Evolutionary conservation across 2,113 vertebrate species (phyloP).

Genomic region (Sus scrofa): DNA sequence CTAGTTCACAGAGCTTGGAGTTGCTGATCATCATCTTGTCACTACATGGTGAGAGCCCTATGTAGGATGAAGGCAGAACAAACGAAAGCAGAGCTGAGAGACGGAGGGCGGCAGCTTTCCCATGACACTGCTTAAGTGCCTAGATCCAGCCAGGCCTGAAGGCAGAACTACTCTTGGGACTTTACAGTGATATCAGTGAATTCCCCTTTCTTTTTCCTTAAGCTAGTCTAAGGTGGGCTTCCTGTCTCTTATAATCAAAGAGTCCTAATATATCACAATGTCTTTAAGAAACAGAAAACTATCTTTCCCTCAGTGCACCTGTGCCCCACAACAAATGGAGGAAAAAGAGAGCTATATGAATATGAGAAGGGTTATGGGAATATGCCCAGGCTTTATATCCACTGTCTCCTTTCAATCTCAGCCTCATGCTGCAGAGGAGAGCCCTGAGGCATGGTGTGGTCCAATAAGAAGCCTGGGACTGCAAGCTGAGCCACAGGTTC

Average conservation of each 20-base stretch:
- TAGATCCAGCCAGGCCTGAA: neutral
- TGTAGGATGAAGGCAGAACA: neutral
- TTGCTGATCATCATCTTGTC: neutral
- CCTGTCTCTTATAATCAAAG: neutral
- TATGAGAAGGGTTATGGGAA: neutral
- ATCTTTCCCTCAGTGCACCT: neutral
- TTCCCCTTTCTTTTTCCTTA: neutral
- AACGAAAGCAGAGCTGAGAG: neutral
- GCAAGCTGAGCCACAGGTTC: neutral
- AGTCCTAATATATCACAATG: neutral
- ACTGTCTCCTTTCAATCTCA: neutral
- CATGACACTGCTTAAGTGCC: neutral
- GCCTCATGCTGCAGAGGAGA: neutral
- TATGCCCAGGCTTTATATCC: neutral
- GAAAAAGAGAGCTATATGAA: neutral
- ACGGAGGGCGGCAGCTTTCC: neutral
- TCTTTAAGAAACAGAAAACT: neutral
- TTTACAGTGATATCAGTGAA: neutral
- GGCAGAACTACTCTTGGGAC: neutral
- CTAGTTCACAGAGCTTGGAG: neutral
- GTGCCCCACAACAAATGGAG: neutral
- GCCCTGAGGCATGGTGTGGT: accelerated
- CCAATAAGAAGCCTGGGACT: neutral
- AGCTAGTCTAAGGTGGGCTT: neutral
- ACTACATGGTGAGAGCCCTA: neutral